These are phyloP conservation scores for Encarsia formosa DNA, from an alignment of 2,888 invertebrate genomes.

Conservation along the genomic window DNA sequence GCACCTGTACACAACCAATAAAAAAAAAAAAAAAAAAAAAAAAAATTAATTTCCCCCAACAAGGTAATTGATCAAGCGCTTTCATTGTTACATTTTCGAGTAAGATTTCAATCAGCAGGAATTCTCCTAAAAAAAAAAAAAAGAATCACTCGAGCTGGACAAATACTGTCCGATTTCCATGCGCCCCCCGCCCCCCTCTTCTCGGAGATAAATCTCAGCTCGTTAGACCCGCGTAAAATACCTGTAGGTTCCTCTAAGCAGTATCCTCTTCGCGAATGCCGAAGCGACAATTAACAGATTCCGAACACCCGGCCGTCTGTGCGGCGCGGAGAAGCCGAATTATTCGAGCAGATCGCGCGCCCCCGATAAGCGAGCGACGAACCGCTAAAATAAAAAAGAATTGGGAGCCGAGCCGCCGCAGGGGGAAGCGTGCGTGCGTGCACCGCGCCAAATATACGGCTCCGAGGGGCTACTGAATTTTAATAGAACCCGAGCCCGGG, in stretches of 20 bases:
- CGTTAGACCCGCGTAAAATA: neutral
- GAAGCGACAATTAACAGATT: slow-evolving; percentile 29
- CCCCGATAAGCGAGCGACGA: neutral
- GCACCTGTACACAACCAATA: no score
- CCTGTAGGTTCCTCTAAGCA: neutral
- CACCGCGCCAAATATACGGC: neutral
- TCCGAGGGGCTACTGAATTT: neutral
- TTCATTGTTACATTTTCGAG: no score
- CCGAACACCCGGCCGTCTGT: slow-evolving; percentile 29
- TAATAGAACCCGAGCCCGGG: neutral
- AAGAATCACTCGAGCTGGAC: no score
- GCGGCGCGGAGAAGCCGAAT: slow-evolving; percentile 5
- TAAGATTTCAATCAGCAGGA: no score
- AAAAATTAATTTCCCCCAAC: no score
- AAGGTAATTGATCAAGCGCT: no score
- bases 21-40: no score
- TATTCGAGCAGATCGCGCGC: neutral
- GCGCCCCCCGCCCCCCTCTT: neutral
- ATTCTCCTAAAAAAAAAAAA: no score
- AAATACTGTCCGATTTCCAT: no score
- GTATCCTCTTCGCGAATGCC: slow-evolving; percentile 23
- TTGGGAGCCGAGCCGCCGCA: neutral
- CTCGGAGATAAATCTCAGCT: neutral
- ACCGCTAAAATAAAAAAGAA: neutral
- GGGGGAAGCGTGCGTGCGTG: no score